Percentiles rank a stretch among this genome's conserved stretches.
These are phyloP conservation scores for Campoplex nolae DNA, from an alignment of 2,888 invertebrate genomes.

Conservation along the genomic window DNA sequence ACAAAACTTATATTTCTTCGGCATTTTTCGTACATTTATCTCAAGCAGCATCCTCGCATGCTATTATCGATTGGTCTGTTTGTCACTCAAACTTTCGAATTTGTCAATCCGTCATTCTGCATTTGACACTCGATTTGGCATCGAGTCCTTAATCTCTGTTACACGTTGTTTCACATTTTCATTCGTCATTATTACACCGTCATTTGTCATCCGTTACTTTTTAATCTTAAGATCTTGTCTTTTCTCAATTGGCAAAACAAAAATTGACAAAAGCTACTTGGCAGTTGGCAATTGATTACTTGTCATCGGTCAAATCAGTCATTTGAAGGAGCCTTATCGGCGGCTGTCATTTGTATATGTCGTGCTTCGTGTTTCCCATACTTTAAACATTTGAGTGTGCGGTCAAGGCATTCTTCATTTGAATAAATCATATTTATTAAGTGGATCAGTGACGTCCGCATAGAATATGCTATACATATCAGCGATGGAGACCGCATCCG, in stretches of 20 bases:
- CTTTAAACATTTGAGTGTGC: slow-evolving; percentile 26
- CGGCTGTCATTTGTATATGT: slow-evolving; percentile 1
- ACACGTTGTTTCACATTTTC: not conserved
- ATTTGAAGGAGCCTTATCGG: not conserved
- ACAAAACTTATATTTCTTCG: not conserved
- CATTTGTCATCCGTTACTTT: not conserved
- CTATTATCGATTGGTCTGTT: no score
- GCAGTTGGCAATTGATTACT: not conserved
- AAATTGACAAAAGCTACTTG: not conserved
- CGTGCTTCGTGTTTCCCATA: not conserved
- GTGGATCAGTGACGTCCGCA: slow-evolving; percentile 54
- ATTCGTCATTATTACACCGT: not conserved
- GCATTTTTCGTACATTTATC: not conserved
- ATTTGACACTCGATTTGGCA: slow-evolving; percentile 1
- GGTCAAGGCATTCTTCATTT: slow-evolving; percentile 42
- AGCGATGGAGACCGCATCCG: slow-evolving; percentile 46
- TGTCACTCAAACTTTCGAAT: not conserved
- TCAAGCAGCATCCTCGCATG: not conserved
- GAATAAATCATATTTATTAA: slow-evolving; percentile 53
- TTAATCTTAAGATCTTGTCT: no score
- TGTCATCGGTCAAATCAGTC: not conserved
- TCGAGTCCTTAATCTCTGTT: not conserved
- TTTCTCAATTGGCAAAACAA: not conserved
- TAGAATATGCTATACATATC: slow-evolving; percentile 56
- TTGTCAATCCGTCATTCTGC: not conserved